Percentiles rank a stretch among this genome's conserved stretches.
phyloP scores from a whole-genome alignment of 2,113 vertebrate species.

The Clarias batrachus region DNA sequence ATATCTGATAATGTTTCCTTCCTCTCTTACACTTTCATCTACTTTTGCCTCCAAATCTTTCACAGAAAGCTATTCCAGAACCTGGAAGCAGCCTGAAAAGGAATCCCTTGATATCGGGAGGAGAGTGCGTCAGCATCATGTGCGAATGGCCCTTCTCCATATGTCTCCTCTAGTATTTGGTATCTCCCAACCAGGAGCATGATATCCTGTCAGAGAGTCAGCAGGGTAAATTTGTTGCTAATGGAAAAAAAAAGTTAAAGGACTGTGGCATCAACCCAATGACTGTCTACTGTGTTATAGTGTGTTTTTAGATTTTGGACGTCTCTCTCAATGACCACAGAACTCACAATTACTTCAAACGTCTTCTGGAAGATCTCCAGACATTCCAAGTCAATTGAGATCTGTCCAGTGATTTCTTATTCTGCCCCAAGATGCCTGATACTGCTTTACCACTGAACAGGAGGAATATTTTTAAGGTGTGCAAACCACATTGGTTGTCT shows the following conservation, averaged over 20 bases:
- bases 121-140: too few species aligned
- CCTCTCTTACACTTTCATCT: too few species aligned
- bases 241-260: not conserved
- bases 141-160: too few species aligned
- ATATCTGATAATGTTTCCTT: too few species aligned
- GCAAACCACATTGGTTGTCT: not conserved
- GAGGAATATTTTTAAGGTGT: not conserved
- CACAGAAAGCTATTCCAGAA: too few species aligned
- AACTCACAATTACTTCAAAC: not conserved
- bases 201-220: not conserved
- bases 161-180: too few species aligned
- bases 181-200: too few species aligned
- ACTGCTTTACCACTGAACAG: not conserved
- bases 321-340: not conserved
- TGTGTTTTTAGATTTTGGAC: not conserved
- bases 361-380: not conserved
- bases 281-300: not conserved
- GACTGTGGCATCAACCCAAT: not conserved
- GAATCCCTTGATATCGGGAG: too few species aligned
- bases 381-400: not conserved
- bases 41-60: too few species aligned
- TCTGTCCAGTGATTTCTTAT: not conserved
- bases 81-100: too few species aligned
- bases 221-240: not conserved
- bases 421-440: not conserved